Evolutionary conservation across 2,113 vertebrate genomes (phyloP).

Genomic region (Microtus montanus): DNA sequence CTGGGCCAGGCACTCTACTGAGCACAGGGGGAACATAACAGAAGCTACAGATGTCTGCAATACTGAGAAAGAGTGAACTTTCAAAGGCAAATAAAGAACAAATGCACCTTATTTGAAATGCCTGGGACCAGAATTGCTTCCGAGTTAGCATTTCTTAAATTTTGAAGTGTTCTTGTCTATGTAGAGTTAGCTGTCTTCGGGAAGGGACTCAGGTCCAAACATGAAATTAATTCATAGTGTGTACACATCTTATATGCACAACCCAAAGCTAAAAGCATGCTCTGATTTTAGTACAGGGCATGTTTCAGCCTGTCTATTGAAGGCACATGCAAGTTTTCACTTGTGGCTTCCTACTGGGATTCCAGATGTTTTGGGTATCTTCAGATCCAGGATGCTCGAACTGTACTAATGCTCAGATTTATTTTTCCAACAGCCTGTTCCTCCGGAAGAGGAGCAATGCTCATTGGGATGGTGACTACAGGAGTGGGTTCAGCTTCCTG

Average conservation of each 20-base stretch:
- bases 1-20: neutral
- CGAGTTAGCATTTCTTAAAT: neutral
- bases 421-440: neutral
- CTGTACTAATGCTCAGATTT: neutral
- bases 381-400: neutral
- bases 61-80: neutral
- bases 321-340: neutral
- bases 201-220: neutral
- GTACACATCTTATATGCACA: neutral
- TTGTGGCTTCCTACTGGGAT: neutral
- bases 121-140: neutral
- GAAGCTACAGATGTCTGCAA: neutral
- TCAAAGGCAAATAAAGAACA: neutral
- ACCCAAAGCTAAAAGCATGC: neutral
- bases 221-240: neutral
- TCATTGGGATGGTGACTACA: neutral
- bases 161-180: neutral
- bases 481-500: neutral
- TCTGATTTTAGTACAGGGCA: neutral
- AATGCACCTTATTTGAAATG: neutral
- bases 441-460: neutral
- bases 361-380: neutral
- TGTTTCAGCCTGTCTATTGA: neutral
- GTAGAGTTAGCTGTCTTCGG: neutral
- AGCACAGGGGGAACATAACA: neutral